A percentile compares a stretch with the other conserved stretches of the same genome.
Conservation (phyloP, 2,113 vertebrate species). For the Microcebus murinus region DNA sequence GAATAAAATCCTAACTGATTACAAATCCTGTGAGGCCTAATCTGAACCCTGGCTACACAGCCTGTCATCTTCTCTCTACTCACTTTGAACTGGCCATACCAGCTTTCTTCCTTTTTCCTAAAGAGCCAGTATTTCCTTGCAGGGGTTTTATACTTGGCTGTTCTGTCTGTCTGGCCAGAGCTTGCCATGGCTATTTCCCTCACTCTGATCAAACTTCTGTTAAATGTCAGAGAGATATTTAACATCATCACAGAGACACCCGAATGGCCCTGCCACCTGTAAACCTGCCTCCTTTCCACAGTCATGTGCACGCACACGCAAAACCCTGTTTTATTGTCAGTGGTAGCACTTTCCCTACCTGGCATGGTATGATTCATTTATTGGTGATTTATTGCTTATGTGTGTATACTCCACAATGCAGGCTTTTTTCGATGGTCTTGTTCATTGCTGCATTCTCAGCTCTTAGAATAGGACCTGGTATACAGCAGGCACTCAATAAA, state of each 20-base stretch:
- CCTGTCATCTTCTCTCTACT: background rate
- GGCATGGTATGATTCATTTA: background rate
- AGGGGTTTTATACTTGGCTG: too few species aligned
- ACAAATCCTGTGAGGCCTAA: background rate
- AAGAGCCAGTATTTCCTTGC: background rate
- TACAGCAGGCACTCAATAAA: background rate
- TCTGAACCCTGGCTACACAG: background rate
- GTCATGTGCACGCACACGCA: background rate
- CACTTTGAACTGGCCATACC: background rate
- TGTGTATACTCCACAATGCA: background rate
- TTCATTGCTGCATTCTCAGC: background rate
- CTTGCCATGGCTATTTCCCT: background rate
- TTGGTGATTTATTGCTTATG: background rate
- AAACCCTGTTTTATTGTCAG: background rate
- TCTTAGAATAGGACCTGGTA: background rate
- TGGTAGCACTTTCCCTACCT: background rate
- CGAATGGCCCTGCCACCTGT: background rate
- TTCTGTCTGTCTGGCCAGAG: background rate
- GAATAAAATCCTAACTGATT: background rate
- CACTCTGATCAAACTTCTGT: background rate
- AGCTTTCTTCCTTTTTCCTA: background rate
- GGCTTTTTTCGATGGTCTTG: background rate
- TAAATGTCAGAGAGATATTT: background rate
- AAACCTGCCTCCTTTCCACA: background rate
- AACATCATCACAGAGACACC: background rate